Evolutionary conservation across 2,113 vertebrate species (phyloP).

Genomic region (Sorex araneus): DNA sequence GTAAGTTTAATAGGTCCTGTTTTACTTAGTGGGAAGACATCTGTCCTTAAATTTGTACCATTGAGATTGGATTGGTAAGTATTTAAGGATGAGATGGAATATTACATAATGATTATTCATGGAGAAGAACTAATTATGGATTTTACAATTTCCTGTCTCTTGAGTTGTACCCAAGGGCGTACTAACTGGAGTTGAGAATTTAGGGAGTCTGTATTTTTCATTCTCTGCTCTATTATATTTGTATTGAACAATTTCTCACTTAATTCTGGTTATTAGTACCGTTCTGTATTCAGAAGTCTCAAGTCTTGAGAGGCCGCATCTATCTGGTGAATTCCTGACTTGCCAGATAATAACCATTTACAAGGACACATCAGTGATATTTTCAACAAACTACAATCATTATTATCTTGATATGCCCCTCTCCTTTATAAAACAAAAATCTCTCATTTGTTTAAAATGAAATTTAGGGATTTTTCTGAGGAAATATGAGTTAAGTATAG

Average conservation of each 20-base stretch:
- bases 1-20: not conserved
- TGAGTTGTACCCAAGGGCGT: constrained; percentile 5
- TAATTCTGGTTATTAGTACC: not conserved
- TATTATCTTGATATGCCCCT: not conserved
- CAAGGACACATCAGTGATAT: constrained; percentile 12
- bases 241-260: constrained; percentile 33
- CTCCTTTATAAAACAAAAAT: constrained; percentile 3
- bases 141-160: constrained; percentile 10
- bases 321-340: constrained; percentile 50
- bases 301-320: not conserved
- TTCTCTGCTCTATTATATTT: constrained; percentile 27
- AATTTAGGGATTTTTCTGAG: constrained; percentile 80
- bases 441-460: constrained; percentile 70
- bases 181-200: not conserved
- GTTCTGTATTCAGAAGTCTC: constrained; percentile 3
- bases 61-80: not conserved
- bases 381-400: constrained; percentile 61
- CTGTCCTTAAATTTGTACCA: not conserved
- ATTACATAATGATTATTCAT: not conserved
- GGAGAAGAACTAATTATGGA: not conserved
- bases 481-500: constrained; percentile 42
- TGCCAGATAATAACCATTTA: constrained; percentile 38
- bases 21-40: not conserved
- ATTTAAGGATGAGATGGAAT: constrained; percentile 30
- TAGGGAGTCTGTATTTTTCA: constrained; percentile 24